phyloP scores from a whole-genome alignment of 2,888 invertebrate species.

The Uloborus plumipes region DNA sequence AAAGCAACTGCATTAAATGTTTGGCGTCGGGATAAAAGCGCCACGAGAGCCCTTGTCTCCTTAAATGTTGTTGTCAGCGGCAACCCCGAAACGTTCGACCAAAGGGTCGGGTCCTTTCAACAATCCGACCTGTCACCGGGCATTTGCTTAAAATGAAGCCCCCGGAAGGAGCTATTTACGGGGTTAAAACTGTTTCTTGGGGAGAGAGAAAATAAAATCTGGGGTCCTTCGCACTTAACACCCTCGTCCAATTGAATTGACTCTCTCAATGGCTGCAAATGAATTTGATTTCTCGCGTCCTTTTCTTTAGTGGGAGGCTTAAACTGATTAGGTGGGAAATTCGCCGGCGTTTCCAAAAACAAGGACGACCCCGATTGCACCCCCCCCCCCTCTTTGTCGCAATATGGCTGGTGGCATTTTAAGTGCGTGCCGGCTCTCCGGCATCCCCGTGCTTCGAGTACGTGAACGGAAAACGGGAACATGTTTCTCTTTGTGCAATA shows the following conservation, averaged over 20 bases:
- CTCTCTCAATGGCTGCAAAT: slow-evolving; percentile 58
- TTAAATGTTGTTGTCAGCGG: slow-evolving; percentile 44
- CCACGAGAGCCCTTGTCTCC: background rate
- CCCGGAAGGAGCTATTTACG: slow-evolving; percentile 36
- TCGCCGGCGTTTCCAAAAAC: slow-evolving; percentile 44
- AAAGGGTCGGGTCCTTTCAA: slow-evolving; percentile 25
- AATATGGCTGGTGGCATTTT: slow-evolving; percentile 50
- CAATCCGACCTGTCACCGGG: slow-evolving; percentile 47
- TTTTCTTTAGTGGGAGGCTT: slow-evolving; percentile 17
- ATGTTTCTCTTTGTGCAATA: slow-evolving; percentile 13
- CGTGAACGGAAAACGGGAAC: slow-evolving; percentile 52
- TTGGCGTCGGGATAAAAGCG: background rate
- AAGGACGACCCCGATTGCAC: slow-evolving; percentile 32
- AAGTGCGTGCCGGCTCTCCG: slow-evolving; percentile 11
- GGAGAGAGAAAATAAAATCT: slow-evolving; percentile 2
- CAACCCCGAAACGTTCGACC: slow-evolving; percentile 34
- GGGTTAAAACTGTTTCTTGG: slow-evolving; percentile 47
- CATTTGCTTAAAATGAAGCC: slow-evolving; percentile 48
- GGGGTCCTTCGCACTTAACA: slow-evolving; percentile 31
- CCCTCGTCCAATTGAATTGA: slow-evolving; percentile 54
- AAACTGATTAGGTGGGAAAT: slow-evolving; percentile 62
- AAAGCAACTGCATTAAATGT: background rate
- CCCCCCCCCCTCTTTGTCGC: background rate
- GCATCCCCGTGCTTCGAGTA: slow-evolving; percentile 12
- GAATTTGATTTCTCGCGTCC: slow-evolving; percentile 54